Evolutionary conservation across 2,113 vertebrate genomes (phyloP).

Genomic region (Petrocephalus zakoni): DNA sequence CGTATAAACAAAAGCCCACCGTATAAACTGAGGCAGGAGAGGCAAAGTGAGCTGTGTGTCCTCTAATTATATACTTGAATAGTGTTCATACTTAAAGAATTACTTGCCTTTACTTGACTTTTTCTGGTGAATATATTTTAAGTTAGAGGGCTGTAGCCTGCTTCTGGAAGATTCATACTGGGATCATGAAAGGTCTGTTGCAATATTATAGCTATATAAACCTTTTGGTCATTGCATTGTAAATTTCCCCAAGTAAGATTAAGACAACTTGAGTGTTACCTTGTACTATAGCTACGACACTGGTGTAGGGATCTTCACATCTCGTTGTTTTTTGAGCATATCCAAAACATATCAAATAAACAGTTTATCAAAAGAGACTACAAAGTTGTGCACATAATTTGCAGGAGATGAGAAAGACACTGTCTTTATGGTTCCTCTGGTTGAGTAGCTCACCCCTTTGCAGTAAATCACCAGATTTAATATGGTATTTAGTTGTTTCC

Average conservation of each 20-base stretch:
- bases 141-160: background rate
- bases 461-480: background rate
- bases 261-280: background rate
- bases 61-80: conserved; percentile 1
- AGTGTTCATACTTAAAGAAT: conserved; percentile 10
- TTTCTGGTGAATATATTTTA: background rate
- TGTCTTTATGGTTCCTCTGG: background rate
- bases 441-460: background rate
- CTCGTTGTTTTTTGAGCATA: background rate
- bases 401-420: background rate
- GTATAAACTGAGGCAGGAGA: background rate
- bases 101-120: background rate
- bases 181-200: background rate
- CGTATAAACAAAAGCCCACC: background rate
- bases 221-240: background rate
- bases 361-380: background rate
- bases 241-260: background rate
- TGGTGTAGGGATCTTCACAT: background rate
- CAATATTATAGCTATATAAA: background rate
- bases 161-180: background rate
- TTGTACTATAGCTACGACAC: background rate
- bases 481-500: background rate
- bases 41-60: background rate
- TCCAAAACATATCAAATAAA: background rate
- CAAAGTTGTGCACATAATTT: background rate